phyloP scores from a whole-genome alignment of 2,797 vertebrate species.

The Sebastes trivittatus region DNA sequence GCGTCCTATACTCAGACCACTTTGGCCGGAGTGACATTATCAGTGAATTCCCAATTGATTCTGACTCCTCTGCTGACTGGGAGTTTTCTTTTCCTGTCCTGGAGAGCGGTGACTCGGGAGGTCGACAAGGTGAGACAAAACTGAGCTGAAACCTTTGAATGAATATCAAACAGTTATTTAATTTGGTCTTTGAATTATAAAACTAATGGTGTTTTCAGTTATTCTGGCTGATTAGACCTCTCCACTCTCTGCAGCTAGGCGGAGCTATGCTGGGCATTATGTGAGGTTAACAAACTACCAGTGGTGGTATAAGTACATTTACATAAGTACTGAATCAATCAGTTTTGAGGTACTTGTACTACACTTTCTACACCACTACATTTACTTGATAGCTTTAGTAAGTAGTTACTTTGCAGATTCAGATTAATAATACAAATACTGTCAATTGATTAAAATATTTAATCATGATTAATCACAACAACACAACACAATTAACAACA shows the following conservation, averaged over 20 bases:
- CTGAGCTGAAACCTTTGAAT: neutral
- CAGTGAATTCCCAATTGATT: conserved; percentile 28
- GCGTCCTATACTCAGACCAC: conserved; percentile 10
- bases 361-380: too few species aligned
- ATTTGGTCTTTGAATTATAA: neutral
- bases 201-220: neutral
- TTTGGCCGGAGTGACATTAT: conserved; percentile 16
- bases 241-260: neutral
- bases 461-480: too few species aligned
- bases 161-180: neutral
- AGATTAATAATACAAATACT: neutral
- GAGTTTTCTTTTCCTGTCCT: conserved; percentile 45
- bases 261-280: neutral
- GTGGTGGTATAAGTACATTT: neutral
- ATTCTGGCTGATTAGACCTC: neutral
- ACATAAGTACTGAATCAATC: too few species aligned
- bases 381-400: too few species aligned
- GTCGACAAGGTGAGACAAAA: conserved; percentile 39
- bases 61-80: conserved; percentile 59
- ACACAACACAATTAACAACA: too few species aligned
- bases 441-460: too few species aligned
- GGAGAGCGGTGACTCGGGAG: conserved; percentile 32
- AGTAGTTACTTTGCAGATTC: neutral
- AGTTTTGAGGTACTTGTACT: too few species aligned
- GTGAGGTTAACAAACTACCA: neutral